A percentile compares a stretch with the other conserved stretches of the same genome.
Conservation (phyloP, 37 sponge, comb jelly and placozoan genomes). For the Diacarnus erythraeanus region DNA sequence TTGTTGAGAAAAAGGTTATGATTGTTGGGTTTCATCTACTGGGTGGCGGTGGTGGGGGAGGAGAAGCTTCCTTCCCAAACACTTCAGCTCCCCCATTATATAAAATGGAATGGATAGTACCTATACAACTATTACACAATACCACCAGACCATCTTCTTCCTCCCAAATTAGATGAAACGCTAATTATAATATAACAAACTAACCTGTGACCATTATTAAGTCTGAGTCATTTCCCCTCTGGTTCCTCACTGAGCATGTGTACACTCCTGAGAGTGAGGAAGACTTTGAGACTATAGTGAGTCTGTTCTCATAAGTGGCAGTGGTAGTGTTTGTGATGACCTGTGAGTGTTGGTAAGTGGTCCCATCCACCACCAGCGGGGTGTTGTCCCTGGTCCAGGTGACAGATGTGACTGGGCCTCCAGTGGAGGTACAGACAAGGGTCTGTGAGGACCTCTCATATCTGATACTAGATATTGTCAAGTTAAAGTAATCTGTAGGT, state of each 20-base stretch:
- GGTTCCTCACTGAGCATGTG: not conserved
- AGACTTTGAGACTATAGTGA: not conserved
- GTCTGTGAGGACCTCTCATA: constrained; percentile 5
- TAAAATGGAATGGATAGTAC: no score
- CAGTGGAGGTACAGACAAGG: constrained; percentile 22
- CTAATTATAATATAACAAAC: no score
- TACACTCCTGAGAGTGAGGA: not conserved
- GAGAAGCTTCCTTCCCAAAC: no score
- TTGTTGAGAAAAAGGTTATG: no score
- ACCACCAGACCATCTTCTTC: no score
- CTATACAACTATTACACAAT: no score
- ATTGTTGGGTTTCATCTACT: no score
- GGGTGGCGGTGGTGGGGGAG: no score
- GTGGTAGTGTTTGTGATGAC: not conserved
- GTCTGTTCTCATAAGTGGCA: constrained; percentile 11
- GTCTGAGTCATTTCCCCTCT: not conserved
- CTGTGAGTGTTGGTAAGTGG: constrained; percentile 1
- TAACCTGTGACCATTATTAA: no score
- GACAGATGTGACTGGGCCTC: constrained; percentile 14
- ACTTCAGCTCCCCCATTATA: no score
- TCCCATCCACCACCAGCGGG: not conserved
- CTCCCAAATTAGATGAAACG: no score
- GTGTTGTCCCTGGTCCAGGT: constrained; percentile 1
- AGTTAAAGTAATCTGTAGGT: no score
- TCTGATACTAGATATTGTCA: constrained; percentile 3